Base-by-base conservation (phyloP, 2,888 invertebrate species). In the Scaptomyza caliginosa region DNA sequence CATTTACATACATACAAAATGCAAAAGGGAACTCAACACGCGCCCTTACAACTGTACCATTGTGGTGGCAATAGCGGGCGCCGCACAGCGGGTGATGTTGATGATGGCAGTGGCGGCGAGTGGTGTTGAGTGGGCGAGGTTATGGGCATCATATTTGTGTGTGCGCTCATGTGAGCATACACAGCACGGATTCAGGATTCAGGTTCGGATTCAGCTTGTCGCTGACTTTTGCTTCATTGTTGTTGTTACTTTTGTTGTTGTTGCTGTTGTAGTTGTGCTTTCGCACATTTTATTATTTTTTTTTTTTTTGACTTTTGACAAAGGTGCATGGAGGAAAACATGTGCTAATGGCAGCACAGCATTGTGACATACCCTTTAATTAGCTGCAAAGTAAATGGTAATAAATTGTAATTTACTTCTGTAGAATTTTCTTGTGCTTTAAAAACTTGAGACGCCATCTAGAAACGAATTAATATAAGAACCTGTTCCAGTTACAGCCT, bases 211-310 rank as follows among this genome's bases (percentile, higher is more conserved):
- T 49, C 50, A 34, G 59, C 43, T 56, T 46, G 45, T 36, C 45
- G 46, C 51, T 39, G 65, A 57, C 67, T 73, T 49, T 19, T 28
- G 42, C 17, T 8, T 36, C 10, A 4, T 30, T 34, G 42, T n/a
- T 32, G 26, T 39, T 43, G 13, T 34, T 39, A 3, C 19, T 50
- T 30, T 50, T 50, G 19, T 26, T 60, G 55, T 48, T 49, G 21
- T 49, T 48, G 42, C 32, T 72, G 54, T 68, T 59, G 80, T 69
- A 72, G 73, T 76, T 86, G 75, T 65, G 68, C 62, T 76, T 72
- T 82, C 71, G 77, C 84, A 86, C 86, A 81, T 81, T 86, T 81
- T 81, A 81, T 81, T 81, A 86, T 81, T 80, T 81, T 81, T 81
- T 81, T 81, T 80, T 81, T 81, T 81, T 81, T 86, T 84, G 84